Conservation (phyloP, 2,113 vertebrate species). For the Trinectes maculatus region DNA sequence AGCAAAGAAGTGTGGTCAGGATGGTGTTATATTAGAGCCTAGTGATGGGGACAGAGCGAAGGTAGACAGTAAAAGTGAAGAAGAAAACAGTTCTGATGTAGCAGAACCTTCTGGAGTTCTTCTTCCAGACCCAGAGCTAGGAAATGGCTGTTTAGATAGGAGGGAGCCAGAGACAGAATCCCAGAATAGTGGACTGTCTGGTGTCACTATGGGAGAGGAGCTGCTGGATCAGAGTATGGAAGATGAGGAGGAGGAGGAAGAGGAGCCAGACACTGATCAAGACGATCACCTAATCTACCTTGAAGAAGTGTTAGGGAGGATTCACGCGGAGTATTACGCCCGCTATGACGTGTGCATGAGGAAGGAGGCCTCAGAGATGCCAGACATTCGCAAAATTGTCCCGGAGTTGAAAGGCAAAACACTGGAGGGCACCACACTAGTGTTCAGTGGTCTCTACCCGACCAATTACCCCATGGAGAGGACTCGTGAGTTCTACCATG, state of each 20-base stretch:
- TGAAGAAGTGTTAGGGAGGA: conserved; percentile 92
- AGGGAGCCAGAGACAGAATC: conserved; percentile 94
- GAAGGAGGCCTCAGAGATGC: conserved; percentile 83
- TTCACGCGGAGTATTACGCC: conserved; percentile 91
- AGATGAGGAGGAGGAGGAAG: conserved; percentile 87
- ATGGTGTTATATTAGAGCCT: conserved; percentile 44
- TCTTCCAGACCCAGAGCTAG: conserved; percentile 80
- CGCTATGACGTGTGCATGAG: conserved; percentile 87
- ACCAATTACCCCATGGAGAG: conserved; percentile 95
- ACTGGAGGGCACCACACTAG: conserved; percentile 86
- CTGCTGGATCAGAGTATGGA: conserved; percentile 94
- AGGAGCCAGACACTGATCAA: conserved; percentile 86
- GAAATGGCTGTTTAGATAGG: conserved; percentile 87
- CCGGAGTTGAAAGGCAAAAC: conserved; percentile 92
- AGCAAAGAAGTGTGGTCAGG: conserved; percentile 56
- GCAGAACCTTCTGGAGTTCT: conserved; percentile 68
- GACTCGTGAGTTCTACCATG: conserved; percentile 93
- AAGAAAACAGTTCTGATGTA: conserved; percentile 34
- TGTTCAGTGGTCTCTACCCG: conserved; percentile 95
- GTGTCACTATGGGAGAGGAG: conserved; percentile 90
- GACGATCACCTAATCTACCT: conserved; percentile 97
- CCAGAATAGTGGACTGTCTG: conserved; percentile 95
- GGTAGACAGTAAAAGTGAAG: conserved; percentile 57
- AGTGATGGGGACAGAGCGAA: conserved; percentile 40
- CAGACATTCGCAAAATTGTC: conserved; percentile 93